Conservation (phyloP, 2,888 invertebrate genomes). For the Pheosia gnoma region DNA sequence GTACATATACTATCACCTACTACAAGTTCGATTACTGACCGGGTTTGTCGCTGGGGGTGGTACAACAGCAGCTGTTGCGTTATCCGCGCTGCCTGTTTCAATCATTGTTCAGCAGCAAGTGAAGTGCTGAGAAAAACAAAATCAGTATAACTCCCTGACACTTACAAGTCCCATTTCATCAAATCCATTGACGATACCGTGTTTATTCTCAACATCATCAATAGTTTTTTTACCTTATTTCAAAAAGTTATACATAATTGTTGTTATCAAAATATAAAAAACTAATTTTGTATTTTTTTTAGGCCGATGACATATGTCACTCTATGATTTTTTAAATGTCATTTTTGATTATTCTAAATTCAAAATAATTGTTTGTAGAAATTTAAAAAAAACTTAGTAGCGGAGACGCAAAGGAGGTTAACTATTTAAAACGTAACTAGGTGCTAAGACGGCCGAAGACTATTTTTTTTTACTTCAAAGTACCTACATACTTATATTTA, state of each 20-base stretch:
- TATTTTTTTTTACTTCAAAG: no score
- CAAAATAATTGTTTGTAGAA: constrained; percentile 40
- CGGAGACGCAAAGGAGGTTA: no score
- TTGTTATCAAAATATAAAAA: constrained; percentile 69
- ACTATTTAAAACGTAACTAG: no score
- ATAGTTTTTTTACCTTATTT: constrained; percentile 61
- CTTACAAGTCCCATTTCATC: constrained; percentile 16
- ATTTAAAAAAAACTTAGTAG: not conserved
- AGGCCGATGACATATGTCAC: constrained; percentile 70
- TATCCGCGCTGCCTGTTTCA: constrained; percentile 68
- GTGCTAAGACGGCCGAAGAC: no score
- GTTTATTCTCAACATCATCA: constrained; percentile 12
- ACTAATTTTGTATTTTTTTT: constrained; percentile 73
- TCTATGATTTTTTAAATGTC: constrained; percentile 56
- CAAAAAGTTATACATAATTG: constrained; percentile 66
- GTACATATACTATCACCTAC: no score
- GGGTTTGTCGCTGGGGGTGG: constrained; percentile 44
- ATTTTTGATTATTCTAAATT: constrained; percentile 63
- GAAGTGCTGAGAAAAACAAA: constrained; percentile 43
- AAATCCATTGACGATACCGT: constrained; percentile 13
- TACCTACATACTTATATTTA: no score
- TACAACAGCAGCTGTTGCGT: constrained; percentile 47
- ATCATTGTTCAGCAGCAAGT: constrained; percentile 66
- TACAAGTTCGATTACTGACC: constrained; percentile 37
- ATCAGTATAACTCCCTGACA: constrained; percentile 16